phyloP scores from a whole-genome alignment of 2,888 invertebrate species.

The Synergus laeviventris region DNA sequence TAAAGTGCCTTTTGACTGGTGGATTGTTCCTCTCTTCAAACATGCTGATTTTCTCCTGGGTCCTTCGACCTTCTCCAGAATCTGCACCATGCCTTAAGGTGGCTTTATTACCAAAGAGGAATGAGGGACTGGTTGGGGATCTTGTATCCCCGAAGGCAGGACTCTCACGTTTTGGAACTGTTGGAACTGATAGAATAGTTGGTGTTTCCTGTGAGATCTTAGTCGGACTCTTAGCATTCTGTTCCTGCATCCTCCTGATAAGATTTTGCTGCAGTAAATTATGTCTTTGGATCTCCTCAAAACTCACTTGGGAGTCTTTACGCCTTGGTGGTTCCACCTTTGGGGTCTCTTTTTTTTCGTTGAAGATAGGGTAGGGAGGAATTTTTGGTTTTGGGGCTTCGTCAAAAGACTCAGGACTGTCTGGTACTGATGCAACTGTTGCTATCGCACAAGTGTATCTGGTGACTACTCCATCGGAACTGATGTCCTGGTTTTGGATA shows the following conservation, averaged over 20 bases:
- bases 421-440: conserved; percentile 65
- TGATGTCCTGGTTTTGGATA: conserved; percentile 72
- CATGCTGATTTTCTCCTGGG: conserved; percentile 65
- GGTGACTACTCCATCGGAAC: conserved; percentile 70
- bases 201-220: conserved; percentile 46
- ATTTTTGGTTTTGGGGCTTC: conserved; percentile 32
- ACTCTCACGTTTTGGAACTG: conserved; percentile 6
- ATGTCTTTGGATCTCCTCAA: conserved; percentile 69
- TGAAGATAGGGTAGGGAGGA: not conserved
- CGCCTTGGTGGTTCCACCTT: conserved; percentile 20
- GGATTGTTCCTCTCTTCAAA: conserved; percentile 61
- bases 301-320: not conserved
- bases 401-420: conserved; percentile 51
- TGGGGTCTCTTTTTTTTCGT: conserved; percentile 11
- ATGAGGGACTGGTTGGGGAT: conserved; percentile 52
- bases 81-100: conserved; percentile 58
- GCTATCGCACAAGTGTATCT: conserved; percentile 71
- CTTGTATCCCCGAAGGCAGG: conserved; percentile 12
- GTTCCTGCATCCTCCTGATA: conserved; percentile 60
- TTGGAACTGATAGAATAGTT: conserved; percentile 44
- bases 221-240: conserved; percentile 45
- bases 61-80: conserved; percentile 60
- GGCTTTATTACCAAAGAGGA: conserved; percentile 51
- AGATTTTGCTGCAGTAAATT: conserved; percentile 70
- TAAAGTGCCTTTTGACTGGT: conserved; percentile 55